These are phyloP conservation scores for Panagrolaimus sp. DNA, from an alignment of 1,140 invertebrate genomes.

Conservation along the genomic window DNA sequence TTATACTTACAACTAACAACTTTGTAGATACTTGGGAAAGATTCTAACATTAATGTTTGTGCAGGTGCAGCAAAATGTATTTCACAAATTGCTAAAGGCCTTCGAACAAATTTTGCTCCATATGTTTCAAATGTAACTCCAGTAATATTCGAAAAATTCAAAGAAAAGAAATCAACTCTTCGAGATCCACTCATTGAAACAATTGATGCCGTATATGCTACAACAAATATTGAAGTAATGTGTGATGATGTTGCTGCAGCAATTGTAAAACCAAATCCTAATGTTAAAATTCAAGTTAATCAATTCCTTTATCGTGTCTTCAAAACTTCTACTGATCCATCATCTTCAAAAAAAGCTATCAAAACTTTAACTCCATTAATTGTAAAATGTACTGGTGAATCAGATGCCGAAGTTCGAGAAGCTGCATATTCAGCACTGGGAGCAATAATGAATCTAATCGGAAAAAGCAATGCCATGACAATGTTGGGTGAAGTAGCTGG, in stretches of 20 bases:
- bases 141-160: slow-evolving; percentile 83
- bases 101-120: slow-evolving; percentile 76
- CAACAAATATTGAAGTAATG: neutral
- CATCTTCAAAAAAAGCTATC: slow-evolving; percentile 2
- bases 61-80: slow-evolving; percentile 80
- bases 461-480: neutral
- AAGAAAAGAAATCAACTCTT: slow-evolving; percentile 82
- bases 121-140: slow-evolving; percentile 65
- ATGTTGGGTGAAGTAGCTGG: slow-evolving; percentile 7
- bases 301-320: slow-evolving; percentile 20
- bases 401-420: slow-evolving; percentile 18
- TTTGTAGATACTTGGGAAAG: slow-evolving; percentile 79
- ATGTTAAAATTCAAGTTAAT: slow-evolving; percentile 15
- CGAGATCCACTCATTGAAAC: slow-evolving; percentile 66
- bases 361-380: slow-evolving; percentile 5
- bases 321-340: neutral
- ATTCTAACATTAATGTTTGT: slow-evolving; percentile 82
- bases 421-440: slow-evolving; percentile 16
- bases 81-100: slow-evolving; percentile 71
- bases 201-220: slow-evolving; percentile 67
- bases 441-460: slow-evolving; percentile 13
- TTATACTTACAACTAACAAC: neutral
- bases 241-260: neutral
- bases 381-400: slow-evolving; percentile 3
- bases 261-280: slow-evolving; percentile 20